A percentile compares a stretch with the other conserved stretches of the same genome.
Conservation (phyloP, 2,888 invertebrate species). For the Oscheius sp. region DNA sequence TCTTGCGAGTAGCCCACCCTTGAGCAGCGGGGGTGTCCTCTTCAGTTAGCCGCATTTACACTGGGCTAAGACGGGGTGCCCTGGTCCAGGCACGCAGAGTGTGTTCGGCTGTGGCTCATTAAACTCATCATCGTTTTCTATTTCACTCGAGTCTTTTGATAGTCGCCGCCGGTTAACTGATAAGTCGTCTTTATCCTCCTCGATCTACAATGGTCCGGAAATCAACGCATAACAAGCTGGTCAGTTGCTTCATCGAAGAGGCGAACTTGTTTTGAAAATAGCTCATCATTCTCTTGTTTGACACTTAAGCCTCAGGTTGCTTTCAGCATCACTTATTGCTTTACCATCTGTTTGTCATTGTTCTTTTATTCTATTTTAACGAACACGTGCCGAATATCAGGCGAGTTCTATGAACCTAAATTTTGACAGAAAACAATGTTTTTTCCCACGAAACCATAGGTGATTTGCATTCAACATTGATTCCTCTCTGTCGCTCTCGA, state of each 20-base stretch:
- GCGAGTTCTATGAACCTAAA: background rate
- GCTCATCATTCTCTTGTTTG: constrained; percentile 14
- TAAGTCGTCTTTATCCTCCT: no score
- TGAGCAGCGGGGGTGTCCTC: constrained; percentile 14
- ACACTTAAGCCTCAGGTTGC: background rate
- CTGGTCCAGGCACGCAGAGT: constrained; percentile 25
- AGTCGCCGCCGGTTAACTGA: no score
- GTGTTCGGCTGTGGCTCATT: constrained; percentile 20
- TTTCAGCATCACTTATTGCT: background rate
- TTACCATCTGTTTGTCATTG: constrained; percentile 7
- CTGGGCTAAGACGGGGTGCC: constrained; percentile 23
- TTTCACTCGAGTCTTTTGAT: constrained; percentile 1
- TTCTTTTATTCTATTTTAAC: no score
- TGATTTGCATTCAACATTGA: constrained; percentile 23
- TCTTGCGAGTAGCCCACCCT: constrained; percentile 1
- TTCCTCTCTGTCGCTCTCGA: background rate
- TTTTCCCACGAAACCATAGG: constrained; percentile 3
- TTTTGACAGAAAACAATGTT: background rate
- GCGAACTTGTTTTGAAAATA: constrained; percentile 25
- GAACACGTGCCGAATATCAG: background rate
- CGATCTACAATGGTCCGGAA: no score
- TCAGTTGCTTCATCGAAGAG: constrained; percentile 9
- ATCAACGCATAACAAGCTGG: background rate
- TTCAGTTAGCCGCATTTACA: constrained; percentile 13
- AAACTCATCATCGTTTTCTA: constrained; percentile 25